These are phyloP conservation scores for Stichodactyla helianthus DNA, from an alignment of 64 coral and sea anemone genomes.

Conservation along the genomic window DNA sequence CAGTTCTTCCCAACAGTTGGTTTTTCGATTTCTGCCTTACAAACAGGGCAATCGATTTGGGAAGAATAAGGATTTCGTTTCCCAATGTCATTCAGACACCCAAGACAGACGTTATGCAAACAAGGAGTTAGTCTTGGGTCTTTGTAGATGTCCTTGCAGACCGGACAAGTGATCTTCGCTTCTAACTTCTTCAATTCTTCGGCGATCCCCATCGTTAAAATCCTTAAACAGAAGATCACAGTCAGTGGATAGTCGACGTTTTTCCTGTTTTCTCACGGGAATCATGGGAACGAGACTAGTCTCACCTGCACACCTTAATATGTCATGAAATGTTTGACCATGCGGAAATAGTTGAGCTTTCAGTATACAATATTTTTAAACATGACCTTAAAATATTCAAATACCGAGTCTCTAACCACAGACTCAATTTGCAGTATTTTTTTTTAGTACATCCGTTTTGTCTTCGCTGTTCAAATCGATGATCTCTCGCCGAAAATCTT, in stretches of 20 bases:
- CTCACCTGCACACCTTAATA: background rate
- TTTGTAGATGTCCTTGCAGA: conserved; percentile 25
- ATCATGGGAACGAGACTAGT: background rate
- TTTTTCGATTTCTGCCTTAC: conserved; percentile 44
- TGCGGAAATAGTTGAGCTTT: background rate
- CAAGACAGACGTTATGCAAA: conserved; percentile 55
- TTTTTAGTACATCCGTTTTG: too few species aligned
- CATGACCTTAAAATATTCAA: background rate
- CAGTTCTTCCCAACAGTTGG: conserved; percentile 10
- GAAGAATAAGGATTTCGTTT: conserved; percentile 44
- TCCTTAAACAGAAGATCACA: too few species aligned
- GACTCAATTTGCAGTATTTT: background rate
- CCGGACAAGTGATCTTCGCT: conserved; percentile 22
- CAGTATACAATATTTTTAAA: background rate
- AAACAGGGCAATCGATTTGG: conserved; percentile 41
- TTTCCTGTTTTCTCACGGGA: background rate
- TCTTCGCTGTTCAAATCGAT: too few species aligned
- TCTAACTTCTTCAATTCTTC: conserved; percentile 9
- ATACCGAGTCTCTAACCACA: background rate
- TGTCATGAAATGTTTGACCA: background rate
- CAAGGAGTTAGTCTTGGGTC: conserved; percentile 60
- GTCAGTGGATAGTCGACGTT: too few species aligned
- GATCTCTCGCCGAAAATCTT: too few species aligned
- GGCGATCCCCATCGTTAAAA: background rate
- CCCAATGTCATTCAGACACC: conserved; percentile 40